A percentile compares a stretch with the other conserved stretches of the same genome.
phyloP scores from a whole-genome alignment of 2,113 vertebrate genomes.

The Eclectus roratus region DNA sequence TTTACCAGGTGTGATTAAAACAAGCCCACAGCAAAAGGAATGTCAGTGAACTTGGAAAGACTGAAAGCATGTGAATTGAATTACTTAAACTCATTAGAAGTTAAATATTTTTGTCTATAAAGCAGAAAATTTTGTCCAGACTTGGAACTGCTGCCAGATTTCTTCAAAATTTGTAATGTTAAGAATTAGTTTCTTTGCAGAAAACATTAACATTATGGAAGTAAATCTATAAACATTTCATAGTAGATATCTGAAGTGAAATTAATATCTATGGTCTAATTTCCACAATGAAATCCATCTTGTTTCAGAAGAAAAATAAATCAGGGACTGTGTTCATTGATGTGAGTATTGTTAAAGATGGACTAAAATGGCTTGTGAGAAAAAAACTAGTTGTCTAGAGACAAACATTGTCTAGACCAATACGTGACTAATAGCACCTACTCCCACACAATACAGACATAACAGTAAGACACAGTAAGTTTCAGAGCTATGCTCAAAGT shows the following conservation, averaged over 20 bases:
- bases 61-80: neutral
- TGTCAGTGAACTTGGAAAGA: neutral
- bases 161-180: neutral
- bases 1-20: neutral
- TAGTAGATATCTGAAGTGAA: neutral
- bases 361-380: neutral
- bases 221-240: neutral
- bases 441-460: neutral
- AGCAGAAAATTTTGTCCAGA: neutral
- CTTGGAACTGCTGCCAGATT: neutral
- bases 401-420: neutral
- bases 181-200: neutral
- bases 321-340: neutral
- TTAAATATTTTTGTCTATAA: neutral
- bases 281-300: neutral
- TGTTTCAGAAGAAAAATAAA: neutral
- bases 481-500: neutral
- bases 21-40: neutral
- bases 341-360: neutral
- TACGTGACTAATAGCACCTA: rapidly evolving
- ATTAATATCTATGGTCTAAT: neutral
- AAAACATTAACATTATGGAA: neutral
- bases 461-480: neutral
- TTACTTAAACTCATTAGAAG: neutral
- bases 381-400: neutral